Evolutionary conservation across 1,140 invertebrate genomes (phyloP).

Genomic region (Neotoxoptera formosana): DNA sequence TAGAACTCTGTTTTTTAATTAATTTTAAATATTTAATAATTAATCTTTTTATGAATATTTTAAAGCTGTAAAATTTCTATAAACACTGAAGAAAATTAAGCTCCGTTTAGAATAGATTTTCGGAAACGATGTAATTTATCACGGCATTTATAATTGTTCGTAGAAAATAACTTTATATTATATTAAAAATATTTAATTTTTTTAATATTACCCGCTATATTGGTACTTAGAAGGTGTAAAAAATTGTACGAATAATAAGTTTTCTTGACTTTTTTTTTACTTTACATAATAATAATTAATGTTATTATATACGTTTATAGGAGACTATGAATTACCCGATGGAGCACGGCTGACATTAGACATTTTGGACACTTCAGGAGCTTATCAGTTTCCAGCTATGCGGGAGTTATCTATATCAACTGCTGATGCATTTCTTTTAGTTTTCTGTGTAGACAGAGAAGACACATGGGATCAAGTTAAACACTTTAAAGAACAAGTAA

Average conservation of each 20-base stretch:
- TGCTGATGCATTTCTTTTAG: conserved; percentile 69
- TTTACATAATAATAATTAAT: not conserved
- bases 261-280: not conserved
- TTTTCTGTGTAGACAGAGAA: conserved; percentile 67
- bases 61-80: too few relatives aligned
- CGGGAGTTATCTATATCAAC: conserved; percentile 68
- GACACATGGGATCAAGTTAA: conserved; percentile 67
- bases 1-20: too few relatives aligned
- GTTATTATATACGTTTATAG: conserved; percentile 58
- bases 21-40: too few relatives aligned
- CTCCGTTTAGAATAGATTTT: too few relatives aligned
- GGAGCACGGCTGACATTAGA: conserved; percentile 65
- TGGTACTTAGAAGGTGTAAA: not conserved
- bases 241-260: not conserved
- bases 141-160: too few relatives aligned
- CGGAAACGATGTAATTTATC: too few relatives aligned
- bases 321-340: conserved; percentile 66
- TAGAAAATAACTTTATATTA: too few relatives aligned
- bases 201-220: not conserved
- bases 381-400: conserved; percentile 72
- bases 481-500: conserved; percentile 63
- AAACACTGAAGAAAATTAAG: too few relatives aligned
- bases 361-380: conserved; percentile 69
- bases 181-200: too few relatives aligned
- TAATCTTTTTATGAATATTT: too few relatives aligned